Conservation (phyloP, 2,888 invertebrate genomes). For the Pteria penguin region DNA sequence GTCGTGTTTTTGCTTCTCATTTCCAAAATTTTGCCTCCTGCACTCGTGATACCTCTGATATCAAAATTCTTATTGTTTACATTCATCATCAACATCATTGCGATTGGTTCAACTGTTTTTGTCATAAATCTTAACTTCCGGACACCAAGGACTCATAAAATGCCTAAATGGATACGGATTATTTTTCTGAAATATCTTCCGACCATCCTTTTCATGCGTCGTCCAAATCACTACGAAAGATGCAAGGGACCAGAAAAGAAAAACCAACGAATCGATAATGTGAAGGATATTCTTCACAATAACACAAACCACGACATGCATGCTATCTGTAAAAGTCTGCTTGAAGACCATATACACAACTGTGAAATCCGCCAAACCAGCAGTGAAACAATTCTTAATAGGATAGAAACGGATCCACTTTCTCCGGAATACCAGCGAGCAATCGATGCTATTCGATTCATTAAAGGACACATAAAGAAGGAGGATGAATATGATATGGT, state of each 20-base stretch:
- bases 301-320: not conserved
- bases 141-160: conserved; percentile 95
- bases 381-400: not conserved
- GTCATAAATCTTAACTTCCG: conserved; percentile 99
- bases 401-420: not conserved
- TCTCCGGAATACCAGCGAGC: conserved; percentile 81
- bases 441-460: conserved; percentile 98
- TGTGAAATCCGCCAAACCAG: not conserved
- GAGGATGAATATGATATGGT: conserved; percentile 99
- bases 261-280: not conserved
- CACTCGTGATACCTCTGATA: conserved; percentile 97
- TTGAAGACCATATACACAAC: not conserved
- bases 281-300: not conserved
- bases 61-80: conserved; percentile 99
- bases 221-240: conserved; percentile 85
- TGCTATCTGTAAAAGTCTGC: not conserved
- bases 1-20: conserved; percentile 99
- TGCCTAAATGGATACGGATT: conserved; percentile 98
- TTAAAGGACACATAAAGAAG: conserved; percentile 97
- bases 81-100: conserved; percentile 99
- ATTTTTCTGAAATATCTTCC: conserved; percentile 97
- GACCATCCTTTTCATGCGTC: conserved; percentile 94
- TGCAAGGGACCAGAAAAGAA: conserved; percentile 83
- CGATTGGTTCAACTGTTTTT: conserved; percentile 98
- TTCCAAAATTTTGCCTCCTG: conserved; percentile 99